These are phyloP conservation scores for Enoplolaimus lenunculus DNA, from an alignment of 2,888 invertebrate genomes.

Conservation along the genomic window DNA sequence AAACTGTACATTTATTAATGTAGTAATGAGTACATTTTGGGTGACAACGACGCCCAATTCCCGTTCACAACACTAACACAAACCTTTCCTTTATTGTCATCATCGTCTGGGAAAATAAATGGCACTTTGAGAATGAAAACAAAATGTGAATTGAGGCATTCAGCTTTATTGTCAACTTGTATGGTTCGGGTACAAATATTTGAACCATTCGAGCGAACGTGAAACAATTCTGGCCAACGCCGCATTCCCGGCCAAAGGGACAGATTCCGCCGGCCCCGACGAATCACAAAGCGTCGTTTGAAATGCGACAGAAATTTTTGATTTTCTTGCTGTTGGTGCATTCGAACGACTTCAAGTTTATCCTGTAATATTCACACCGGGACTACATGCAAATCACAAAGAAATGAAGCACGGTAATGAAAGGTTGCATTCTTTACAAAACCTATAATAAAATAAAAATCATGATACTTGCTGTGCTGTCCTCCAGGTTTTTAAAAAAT, in stretches of 20 bases:
- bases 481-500: too few relatives aligned
- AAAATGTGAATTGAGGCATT: constrained; percentile 76
- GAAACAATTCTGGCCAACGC: constrained; percentile 66
- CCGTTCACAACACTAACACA: too few relatives aligned
- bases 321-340: constrained; percentile 96
- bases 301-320: constrained; percentile 96
- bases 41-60: too few relatives aligned
- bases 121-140: constrained; percentile 53
- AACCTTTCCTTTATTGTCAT: constrained; percentile 23
- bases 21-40: too few relatives aligned
- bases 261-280: constrained; percentile 51
- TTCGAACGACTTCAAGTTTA: constrained; percentile 80
- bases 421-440: too few relatives aligned
- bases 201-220: constrained; percentile 86
- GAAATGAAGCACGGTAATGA: too few relatives aligned
- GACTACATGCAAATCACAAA: background rate
- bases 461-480: too few relatives aligned
- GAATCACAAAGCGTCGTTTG: constrained; percentile 79
- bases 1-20: too few relatives aligned
- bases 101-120: constrained; percentile 23
- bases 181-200: constrained; percentile 54
- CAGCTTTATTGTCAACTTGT: constrained; percentile 63
- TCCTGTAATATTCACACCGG: constrained; percentile 51
- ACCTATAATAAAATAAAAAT: too few relatives aligned
- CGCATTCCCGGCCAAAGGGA: constrained; percentile 20